A percentile compares a stretch with the other conserved stretches of the same genome.
phyloP scores from a whole-genome alignment of 2,888 invertebrate genomes.

The Ptychoptera albimana region DNA sequence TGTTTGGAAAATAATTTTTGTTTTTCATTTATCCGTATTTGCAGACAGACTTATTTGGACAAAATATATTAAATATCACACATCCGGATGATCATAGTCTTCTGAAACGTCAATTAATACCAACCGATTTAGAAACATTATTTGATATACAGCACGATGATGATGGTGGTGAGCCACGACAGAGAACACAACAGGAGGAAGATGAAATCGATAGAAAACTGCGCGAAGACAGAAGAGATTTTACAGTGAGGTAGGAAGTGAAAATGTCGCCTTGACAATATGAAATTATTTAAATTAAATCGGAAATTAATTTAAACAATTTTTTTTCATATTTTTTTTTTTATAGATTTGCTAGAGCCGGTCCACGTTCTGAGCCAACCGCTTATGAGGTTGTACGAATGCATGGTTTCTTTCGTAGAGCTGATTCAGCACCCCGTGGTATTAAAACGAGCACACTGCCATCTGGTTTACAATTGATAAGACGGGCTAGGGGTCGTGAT shows the following conservation, averaged over 20 bases:
- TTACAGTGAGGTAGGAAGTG: conserved; percentile 32
- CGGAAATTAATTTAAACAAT: not conserved
- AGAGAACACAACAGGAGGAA: conserved; percentile 29
- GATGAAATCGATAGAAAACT: conserved; percentile 24
- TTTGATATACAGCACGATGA: conserved; percentile 30
- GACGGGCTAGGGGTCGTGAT: conserved; percentile 36
- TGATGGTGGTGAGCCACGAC: conserved; percentile 37
- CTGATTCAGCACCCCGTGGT: conserved; percentile 39
- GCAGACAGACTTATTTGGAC: conserved; percentile 69
- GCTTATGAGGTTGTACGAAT: conserved; percentile 54
- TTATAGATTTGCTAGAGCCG: conserved; percentile 41
- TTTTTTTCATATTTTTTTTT: not conserved
- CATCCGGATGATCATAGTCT: conserved; percentile 65
- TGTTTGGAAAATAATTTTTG: too few relatives aligned
- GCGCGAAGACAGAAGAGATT: conserved; percentile 35
- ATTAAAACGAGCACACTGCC: conserved; percentile 30
- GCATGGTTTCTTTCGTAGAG: conserved; percentile 44
- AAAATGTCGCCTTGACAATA: not conserved
- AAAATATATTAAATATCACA: conserved; percentile 65
- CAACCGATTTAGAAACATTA: conserved; percentile 30
- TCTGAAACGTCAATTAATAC: conserved; percentile 47
- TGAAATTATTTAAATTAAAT: not conserved
- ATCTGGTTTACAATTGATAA: conserved; percentile 28
- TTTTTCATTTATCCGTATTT: conserved; percentile 16
- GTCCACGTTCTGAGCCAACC: conserved; percentile 53